These are phyloP conservation scores for Melanotaenia trifasciata DNA, from an alignment of 2,797 vertebrate species.

Conservation along the genomic window DNA sequence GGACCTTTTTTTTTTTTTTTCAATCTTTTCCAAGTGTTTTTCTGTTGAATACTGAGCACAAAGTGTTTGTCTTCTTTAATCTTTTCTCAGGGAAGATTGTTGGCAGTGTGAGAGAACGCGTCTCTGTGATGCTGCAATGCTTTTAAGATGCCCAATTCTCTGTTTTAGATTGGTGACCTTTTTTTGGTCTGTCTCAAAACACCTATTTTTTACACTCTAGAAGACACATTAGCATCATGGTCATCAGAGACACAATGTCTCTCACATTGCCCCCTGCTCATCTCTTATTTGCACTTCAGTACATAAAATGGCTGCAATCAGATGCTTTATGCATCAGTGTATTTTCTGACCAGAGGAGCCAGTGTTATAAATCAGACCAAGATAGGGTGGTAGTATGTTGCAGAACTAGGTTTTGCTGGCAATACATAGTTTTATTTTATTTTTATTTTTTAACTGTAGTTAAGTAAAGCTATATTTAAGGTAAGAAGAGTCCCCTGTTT, in stretches of 20 bases:
- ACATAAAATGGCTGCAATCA: constrained; percentile 44
- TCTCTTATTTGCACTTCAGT: constrained; percentile 40
- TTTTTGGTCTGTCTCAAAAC: constrained; percentile 44
- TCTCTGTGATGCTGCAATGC: constrained; percentile 38
- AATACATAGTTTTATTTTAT: not conserved
- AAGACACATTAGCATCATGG: constrained; percentile 31
- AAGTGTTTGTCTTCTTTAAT: constrained; percentile 55
- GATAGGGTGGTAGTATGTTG: not conserved
- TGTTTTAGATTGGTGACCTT: constrained; percentile 46
- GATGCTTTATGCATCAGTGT: constrained; percentile 14
- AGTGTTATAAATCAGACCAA: not conserved
- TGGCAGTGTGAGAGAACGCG: constrained; percentile 44
- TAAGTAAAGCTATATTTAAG: no score
- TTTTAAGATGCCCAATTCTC: constrained; percentile 51
- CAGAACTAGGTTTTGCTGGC: constrained; percentile 4
- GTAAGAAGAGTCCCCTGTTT: not conserved
- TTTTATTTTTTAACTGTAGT: not conserved
- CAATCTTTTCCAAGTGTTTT: constrained; percentile 49
- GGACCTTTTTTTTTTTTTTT: constrained; percentile 1
- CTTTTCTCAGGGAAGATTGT: constrained; percentile 25
- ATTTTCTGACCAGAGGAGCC: not conserved
- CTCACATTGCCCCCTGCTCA: not conserved
- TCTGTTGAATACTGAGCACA: constrained; percentile 40
- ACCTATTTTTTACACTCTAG: constrained; percentile 54
- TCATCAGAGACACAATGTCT: constrained; percentile 39